phyloP scores from a whole-genome alignment of 2,888 invertebrate genomes.

The Nomada fabriciana region DNA sequence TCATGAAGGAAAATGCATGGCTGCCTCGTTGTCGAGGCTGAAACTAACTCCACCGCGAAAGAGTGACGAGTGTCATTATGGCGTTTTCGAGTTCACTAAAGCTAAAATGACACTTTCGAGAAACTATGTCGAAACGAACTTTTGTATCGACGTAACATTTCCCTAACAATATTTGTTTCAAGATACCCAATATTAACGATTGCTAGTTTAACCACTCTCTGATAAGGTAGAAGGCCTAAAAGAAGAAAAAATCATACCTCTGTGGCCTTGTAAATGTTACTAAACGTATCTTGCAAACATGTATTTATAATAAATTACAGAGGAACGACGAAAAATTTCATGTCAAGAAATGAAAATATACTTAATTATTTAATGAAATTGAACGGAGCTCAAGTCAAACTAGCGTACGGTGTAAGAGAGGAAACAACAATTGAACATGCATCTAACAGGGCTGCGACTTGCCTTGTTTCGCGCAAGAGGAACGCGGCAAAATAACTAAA shows the following conservation, averaged over 20 bases:
- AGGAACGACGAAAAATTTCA: too few relatives aligned
- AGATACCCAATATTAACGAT: too few relatives aligned
- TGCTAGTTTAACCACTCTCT: too few relatives aligned
- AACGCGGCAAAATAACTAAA: slow-evolving; percentile 14
- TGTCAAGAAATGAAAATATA: too few relatives aligned
- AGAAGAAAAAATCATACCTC: too few relatives aligned
- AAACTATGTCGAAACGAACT: neutral
- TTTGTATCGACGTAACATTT: neutral
- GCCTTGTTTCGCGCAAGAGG: neutral
- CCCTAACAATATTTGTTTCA: too few relatives aligned
- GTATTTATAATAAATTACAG: too few relatives aligned
- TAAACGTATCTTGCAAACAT: too few relatives aligned
- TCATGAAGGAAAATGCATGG: slow-evolving; percentile 74
- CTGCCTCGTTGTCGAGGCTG: slow-evolving; percentile 44
- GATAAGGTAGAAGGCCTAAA: too few relatives aligned
- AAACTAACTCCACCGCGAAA: slow-evolving; percentile 38
- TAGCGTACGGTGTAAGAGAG: neutral
- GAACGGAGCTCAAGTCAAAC: neutral
- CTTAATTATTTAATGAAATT: neutral
- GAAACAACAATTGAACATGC: slow-evolving; percentile 5
- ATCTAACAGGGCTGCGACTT: neutral
- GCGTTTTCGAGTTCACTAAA: neutral
- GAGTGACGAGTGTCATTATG: slow-evolving; percentile 28
- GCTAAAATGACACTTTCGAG: neutral
- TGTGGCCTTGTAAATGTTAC: too few relatives aligned